Evolutionary conservation across 1,140 invertebrate species (phyloP).

Genomic region (Drosophila oshimai): DNA sequence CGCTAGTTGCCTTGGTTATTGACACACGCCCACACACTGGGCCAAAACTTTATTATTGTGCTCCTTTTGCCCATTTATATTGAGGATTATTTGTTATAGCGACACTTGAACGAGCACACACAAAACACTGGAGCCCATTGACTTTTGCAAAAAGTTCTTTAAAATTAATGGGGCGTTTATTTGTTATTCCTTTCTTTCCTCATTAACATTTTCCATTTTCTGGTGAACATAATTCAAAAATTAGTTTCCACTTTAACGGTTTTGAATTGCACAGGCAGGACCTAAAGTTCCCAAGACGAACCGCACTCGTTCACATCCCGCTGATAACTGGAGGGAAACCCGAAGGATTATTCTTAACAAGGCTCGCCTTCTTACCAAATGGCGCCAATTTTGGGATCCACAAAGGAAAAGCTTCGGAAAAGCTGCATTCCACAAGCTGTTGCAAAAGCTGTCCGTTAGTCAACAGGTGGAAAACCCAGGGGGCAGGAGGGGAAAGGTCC

Average conservation of each 20-base stretch:
- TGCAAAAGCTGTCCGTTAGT: constrained; percentile 24
- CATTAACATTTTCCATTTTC: not conserved
- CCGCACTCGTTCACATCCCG: constrained; percentile 55
- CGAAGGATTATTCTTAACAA: constrained; percentile 63
- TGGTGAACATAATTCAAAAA: not conserved
- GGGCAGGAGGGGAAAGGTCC: not conserved
- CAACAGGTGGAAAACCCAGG: constrained; percentile 18
- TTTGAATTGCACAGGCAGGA: not conserved
- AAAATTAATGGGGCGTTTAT: not conserved
- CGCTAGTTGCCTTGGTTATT: constrained; percentile 56
- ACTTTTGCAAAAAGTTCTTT: not conserved
- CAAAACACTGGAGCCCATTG: not conserved
- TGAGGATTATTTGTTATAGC: constrained; percentile 49
- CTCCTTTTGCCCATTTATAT: constrained; percentile 26
- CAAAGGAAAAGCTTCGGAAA: constrained; percentile 54
- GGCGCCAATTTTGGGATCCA: constrained; percentile 64
- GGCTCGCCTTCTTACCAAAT: constrained; percentile 60
- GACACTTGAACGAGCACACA: not conserved
- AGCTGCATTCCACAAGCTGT: constrained; percentile 52
- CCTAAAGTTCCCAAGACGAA: constrained; percentile 19
- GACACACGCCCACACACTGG: constrained; percentile 31
- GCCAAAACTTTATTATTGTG: constrained; percentile 21
- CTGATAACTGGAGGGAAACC: constrained; percentile 59
- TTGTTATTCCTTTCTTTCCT: not conserved
- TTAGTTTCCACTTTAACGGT: not conserved